phyloP scores from a whole-genome alignment of 2,888 invertebrate genomes.

The Erebia palarica region DNA sequence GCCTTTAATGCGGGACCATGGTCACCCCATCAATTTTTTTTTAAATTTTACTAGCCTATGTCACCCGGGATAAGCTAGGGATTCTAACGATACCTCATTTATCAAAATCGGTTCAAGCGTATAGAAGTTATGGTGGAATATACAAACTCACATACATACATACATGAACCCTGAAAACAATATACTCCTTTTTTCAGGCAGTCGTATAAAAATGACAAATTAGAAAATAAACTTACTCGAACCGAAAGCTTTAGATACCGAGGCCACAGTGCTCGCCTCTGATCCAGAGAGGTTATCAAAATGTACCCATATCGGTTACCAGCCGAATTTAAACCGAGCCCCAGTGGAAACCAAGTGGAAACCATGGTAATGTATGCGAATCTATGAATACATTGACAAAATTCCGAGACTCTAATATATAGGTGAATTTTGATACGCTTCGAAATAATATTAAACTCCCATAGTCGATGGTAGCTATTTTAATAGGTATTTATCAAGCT shows the following conservation, averaged over 20 bases:
- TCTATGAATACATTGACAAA: slow-evolving; percentile 27
- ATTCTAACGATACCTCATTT: too few species aligned
- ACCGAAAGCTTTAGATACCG: background rate
- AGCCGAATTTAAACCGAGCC: background rate
- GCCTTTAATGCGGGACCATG: too few species aligned
- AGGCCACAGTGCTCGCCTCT: background rate
- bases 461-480: background rate
- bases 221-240: background rate
- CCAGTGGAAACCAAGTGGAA: background rate
- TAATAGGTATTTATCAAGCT: background rate
- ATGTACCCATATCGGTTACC: slow-evolving; percentile 4
- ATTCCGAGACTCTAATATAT: slow-evolving; percentile 17
- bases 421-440: slow-evolving; percentile 22
- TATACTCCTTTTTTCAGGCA: too few species aligned
- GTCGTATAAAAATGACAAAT: too few species aligned
- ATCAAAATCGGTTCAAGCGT: too few species aligned
- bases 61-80: too few species aligned
- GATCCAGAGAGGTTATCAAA: too few species aligned
- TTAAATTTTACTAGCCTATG: too few species aligned
- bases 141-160: too few species aligned
- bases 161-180: too few species aligned
- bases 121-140: too few species aligned
- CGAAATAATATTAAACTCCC: slow-evolving; percentile 23
- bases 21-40: too few species aligned
- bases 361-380: slow-evolving; percentile 18